phyloP scores from a whole-genome alignment of 1,140 invertebrate genomes.

The Conus betulinus region DNA sequence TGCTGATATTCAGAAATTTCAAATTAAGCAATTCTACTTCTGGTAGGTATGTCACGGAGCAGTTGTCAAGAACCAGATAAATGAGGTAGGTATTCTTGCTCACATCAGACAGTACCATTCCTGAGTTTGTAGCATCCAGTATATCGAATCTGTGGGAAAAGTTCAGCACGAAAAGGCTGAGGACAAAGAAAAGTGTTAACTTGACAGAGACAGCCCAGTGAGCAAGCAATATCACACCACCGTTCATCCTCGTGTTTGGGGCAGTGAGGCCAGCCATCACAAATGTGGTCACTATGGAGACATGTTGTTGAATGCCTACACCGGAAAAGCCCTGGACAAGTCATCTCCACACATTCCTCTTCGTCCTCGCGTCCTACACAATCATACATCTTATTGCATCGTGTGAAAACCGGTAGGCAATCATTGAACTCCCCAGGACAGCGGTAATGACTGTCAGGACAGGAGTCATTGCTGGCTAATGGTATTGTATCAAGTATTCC shows the following conservation, averaged over 20 bases:
- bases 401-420: no score
- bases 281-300: no score
- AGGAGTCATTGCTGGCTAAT: background rate
- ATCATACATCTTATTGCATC: conserved; percentile 16
- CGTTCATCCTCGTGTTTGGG: conserved; percentile 26
- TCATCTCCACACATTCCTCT: background rate
- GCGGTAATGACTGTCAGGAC: no score
- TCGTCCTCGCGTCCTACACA: background rate
- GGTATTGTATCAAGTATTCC: background rate
- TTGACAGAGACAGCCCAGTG: conserved; percentile 47
- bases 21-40: background rate
- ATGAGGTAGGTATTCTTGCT: background rate
- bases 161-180: background rate
- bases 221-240: conserved; percentile 17
- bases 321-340: conserved; percentile 34
- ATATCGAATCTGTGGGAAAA: no score
- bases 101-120: background rate
- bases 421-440: no score
- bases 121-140: background rate
- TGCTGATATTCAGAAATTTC: background rate
- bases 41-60: background rate
- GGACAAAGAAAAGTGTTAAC: background rate
- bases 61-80: background rate
- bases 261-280: background rate
- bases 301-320: conserved; percentile 23